phyloP scores from a whole-genome alignment of 1,140 invertebrate genomes.

The Drosophila pseudoobscura region DNA sequence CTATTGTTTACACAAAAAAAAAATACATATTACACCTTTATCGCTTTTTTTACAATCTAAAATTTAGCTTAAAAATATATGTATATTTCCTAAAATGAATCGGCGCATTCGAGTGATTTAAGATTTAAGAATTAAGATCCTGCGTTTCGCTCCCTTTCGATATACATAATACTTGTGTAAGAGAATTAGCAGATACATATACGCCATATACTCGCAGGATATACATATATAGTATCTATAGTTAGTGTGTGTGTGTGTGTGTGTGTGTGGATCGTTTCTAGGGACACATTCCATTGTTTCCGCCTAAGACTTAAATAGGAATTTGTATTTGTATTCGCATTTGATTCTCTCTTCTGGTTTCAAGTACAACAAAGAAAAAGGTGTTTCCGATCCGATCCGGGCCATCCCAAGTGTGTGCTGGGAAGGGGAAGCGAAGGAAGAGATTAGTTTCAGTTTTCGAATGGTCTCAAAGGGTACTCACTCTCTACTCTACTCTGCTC shows the following conservation, averaged over 20 bases:
- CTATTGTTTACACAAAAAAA: constrained; percentile 36
- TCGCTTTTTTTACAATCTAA: constrained; percentile 53
- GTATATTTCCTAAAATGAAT: constrained; percentile 37
- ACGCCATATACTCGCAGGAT: background rate
- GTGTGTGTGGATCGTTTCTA: too few species aligned
- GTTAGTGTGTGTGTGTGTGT: background rate
- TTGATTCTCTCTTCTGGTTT: background rate
- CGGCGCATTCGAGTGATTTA: background rate
- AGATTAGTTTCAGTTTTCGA: background rate
- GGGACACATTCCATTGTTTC: constrained; percentile 4
- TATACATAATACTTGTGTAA: constrained; percentile 69
- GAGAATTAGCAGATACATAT: constrained; percentile 53
- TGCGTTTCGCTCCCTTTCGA: constrained; percentile 16
- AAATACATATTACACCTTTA: constrained; percentile 7
- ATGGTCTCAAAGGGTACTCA: too few species aligned
- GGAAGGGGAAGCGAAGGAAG: background rate
- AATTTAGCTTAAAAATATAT: constrained; percentile 50
- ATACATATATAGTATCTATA: too few species aligned
- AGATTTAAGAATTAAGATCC: background rate
- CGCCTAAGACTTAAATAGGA: constrained; percentile 63
- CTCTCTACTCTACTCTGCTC: background rate
- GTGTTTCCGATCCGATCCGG: too few species aligned
- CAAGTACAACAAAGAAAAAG: too few species aligned
- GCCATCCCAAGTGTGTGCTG: background rate
- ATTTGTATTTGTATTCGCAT: constrained; percentile 37